A percentile compares a stretch with the other conserved stretches of the same genome.
phyloP scores from a whole-genome alignment of 2,797 vertebrate species.

The Clarias laeviceps region DNA sequence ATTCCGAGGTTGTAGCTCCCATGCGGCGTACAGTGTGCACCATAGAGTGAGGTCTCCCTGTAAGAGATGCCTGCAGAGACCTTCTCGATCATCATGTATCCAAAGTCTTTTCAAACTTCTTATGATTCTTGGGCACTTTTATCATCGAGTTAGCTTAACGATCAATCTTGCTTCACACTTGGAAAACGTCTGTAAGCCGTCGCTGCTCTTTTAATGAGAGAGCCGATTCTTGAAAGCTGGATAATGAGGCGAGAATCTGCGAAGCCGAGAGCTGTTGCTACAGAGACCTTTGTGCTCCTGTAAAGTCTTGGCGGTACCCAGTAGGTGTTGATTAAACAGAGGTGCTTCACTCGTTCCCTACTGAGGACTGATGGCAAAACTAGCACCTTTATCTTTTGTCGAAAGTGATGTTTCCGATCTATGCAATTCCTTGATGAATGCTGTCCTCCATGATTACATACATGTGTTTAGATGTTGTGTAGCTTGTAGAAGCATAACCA shows the following conservation, averaged over 20 bases:
- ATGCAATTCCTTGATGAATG: background rate
- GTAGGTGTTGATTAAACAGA: conserved; percentile 33
- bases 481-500: background rate
- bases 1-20: conserved; percentile 30
- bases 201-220: conserved; percentile 15
- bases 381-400: background rate
- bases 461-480: background rate
- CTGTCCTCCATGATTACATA: background rate
- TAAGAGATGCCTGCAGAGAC: conserved; percentile 20
- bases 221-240: conserved; percentile 23
- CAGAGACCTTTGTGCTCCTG: conserved; percentile 26
- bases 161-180: background rate
- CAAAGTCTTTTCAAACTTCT: background rate
- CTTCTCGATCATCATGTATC: background rate
- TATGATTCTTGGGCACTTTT: background rate
- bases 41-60: conserved; percentile 14
- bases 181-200: background rate
- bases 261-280: conserved; percentile 1
- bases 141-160: background rate
- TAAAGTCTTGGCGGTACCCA: conserved; percentile 13
- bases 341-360: background rate
- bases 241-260: conserved; percentile 16
- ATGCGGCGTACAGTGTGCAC: conserved; percentile 32
- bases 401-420: background rate
- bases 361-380: conserved; percentile 29